Evolutionary conservation across 2,888 invertebrate species (phyloP), one percentile per base, ranked within the genome.

Genomic region (Dryomyza anilis): DNA sequence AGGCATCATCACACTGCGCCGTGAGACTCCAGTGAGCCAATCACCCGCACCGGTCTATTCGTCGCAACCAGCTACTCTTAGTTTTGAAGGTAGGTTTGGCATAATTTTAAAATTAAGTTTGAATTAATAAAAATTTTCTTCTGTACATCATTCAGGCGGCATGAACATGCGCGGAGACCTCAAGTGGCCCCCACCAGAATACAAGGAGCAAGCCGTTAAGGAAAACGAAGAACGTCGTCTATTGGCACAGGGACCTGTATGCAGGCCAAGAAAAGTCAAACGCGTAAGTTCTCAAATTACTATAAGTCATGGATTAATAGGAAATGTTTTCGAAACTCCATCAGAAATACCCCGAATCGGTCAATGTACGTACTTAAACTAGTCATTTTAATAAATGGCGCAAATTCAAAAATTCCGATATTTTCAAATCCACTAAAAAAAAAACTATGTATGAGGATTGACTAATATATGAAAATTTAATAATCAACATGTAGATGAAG

Each of bases 181-280:
- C 81, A 94, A 94, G 83, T 94, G 94, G 94, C 94, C 94, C 76
- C 94, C 94, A 73, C 89, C 89, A 80, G 85, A 87, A 72, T 90
- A 91, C 77, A 91, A 89, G 83, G 88, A 88, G 73, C 91, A 90
- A 68, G 87, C 90, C 65, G 90, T 86, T 60, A 89, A 89, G 39
- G 93, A 93, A 80, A 91, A 92, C 78, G 87, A 87, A 72, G 89
- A 90, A 60, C 86, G 91, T 74, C 79, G 89, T 76, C 88, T 88
- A 72, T 83, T 93, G 74, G 91, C 92, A 30, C 88, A 87, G 81
- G 92, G 92, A 23, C 92, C 92, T 25, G 90, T 89, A 50, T 88
- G 87, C 83, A 87, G 91, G 80, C 93, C 93, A 67, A 87, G 89
- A 78, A 88, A 88, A 84, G 87, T 90, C 68, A 84, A 85, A 71